These are phyloP conservation scores for Alosa sapidissima DNA, from an alignment of 2,797 vertebrate genomes.

Conservation along the genomic window DNA sequence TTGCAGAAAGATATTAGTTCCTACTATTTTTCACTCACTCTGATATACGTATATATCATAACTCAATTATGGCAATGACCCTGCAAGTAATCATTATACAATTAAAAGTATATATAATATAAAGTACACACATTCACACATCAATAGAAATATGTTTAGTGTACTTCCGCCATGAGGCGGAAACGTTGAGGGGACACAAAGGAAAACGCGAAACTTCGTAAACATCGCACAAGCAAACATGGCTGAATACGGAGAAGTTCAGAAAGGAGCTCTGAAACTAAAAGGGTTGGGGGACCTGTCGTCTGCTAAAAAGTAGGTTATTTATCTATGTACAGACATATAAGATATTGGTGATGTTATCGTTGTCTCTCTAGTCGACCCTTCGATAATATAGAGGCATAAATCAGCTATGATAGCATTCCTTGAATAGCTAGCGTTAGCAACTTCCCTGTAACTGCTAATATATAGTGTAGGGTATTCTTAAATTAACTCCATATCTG, in stretches of 20 bases:
- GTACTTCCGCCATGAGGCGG: neutral
- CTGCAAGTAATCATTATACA: too few species aligned
- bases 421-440: neutral
- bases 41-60: neutral
- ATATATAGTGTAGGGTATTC: too few species aligned
- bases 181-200: neutral
- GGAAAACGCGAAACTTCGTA: neutral
- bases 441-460: accelerated
- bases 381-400: neutral
- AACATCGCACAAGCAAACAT: conserved; percentile 54
- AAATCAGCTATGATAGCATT: too few species aligned
- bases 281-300: conserved; percentile 65
- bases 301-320: conserved; percentile 70
- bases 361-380: neutral
- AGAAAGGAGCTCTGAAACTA: conserved; percentile 70
- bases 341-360: neutral
- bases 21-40: neutral
- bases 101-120: too few species aligned
- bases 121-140: too few species aligned
- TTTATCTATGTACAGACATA: neutral
- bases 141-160: too few species aligned
- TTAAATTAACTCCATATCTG: too few species aligned
- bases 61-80: neutral
- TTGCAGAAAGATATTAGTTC: neutral
- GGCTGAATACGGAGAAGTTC: conserved; percentile 65